Percentiles rank a stretch among this genome's conserved stretches.
These are phyloP conservation scores for Drosophila insularis DNA, from an alignment of 1,140 invertebrate genomes.

Conservation along the genomic window DNA sequence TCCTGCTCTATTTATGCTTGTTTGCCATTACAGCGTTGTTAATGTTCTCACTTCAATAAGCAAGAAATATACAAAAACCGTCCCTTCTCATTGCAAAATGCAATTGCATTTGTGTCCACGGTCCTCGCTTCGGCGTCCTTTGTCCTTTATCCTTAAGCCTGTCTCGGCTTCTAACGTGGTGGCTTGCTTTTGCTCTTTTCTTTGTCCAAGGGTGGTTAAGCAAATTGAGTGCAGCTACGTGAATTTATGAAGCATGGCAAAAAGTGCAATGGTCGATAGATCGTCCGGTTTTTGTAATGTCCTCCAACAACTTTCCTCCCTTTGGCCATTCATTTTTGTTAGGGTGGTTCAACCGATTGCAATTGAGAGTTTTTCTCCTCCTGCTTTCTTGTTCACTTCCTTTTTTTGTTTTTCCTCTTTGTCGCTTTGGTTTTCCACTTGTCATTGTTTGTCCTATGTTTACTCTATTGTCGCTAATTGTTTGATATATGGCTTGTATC, in stretches of 20 bases:
- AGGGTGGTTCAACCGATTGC: constrained; percentile 12
- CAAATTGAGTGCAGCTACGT: constrained; percentile 57
- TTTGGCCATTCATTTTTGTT: not conserved
- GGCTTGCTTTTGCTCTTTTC: constrained; percentile 12
- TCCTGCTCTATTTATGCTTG: constrained; percentile 10
- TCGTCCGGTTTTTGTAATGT: constrained; percentile 8
- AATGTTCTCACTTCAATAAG: constrained; percentile 62
- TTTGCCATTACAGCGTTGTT: constrained; percentile 40
- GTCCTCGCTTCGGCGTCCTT: not conserved
- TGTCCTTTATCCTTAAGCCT: constrained; percentile 35
- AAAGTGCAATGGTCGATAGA: constrained; percentile 60
- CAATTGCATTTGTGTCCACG: constrained; percentile 53
- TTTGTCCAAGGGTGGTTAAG: constrained; percentile 48
- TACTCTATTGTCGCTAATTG: constrained; percentile 75
- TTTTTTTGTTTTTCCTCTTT: constrained; percentile 9
- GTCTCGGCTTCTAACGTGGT: constrained; percentile 2
- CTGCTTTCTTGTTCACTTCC: constrained; percentile 5
- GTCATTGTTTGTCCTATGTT: constrained; percentile 49
- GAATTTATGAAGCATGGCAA: constrained; percentile 72
- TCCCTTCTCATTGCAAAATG: constrained; percentile 21
- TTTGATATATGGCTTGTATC: constrained; percentile 57
- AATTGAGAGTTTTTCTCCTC: constrained; percentile 6
- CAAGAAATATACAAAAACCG: constrained; percentile 31
- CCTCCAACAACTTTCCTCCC: not conserved
- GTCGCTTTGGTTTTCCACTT: constrained; percentile 25